Base-by-base conservation (phyloP, 2,888 invertebrate genomes). In the Phasia obesa region DNA sequence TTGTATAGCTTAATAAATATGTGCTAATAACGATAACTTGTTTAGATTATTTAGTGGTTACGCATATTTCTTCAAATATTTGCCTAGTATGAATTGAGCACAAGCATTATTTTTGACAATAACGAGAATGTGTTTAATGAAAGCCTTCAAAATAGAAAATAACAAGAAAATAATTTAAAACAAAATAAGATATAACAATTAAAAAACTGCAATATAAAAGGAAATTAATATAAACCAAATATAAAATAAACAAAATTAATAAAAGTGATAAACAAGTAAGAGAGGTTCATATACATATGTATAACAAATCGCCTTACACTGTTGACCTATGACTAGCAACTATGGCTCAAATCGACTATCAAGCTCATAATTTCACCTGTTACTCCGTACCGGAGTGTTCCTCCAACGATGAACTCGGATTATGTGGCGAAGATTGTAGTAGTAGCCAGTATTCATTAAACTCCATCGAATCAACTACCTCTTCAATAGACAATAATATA, bases 331-430 rank as follows among this genome's bases (percentile, higher is more conserved):
- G 2, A 35, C 35, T 11, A 35, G 1, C 13, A 51, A 53, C 2
- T 74, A 89, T 89, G 89, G 86, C 88, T 9, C 87, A 88, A 84
- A 87, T 90, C 75, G 90, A 91, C 84, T 88, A 87, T 79, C 86
- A 86, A 77, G 81, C 88, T n/a, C 87, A 86, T 25, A 88, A 88
- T 76, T 90, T 89, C 85, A 90, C 90, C 73, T 91, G 91, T 75
- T 91, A 91, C 62, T 90, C 91, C 13, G 89, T 91, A 74, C 90
- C 90, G 15, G 91, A 91, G 84, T 88, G 88, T 77, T 86, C 86
- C 65, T 86, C 86, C n/a, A 87, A 87, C 44, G 88, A 87, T 42
- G 86, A 88, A 27, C 85, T 79, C 2, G 84, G 59, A 53, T 67
- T 47, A 0, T 74, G 51, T 1, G 64, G 65, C 11, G 55, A 35